Base-by-base conservation (phyloP, 2,888 invertebrate genomes). In the Aricia artaxerxes region DNA sequence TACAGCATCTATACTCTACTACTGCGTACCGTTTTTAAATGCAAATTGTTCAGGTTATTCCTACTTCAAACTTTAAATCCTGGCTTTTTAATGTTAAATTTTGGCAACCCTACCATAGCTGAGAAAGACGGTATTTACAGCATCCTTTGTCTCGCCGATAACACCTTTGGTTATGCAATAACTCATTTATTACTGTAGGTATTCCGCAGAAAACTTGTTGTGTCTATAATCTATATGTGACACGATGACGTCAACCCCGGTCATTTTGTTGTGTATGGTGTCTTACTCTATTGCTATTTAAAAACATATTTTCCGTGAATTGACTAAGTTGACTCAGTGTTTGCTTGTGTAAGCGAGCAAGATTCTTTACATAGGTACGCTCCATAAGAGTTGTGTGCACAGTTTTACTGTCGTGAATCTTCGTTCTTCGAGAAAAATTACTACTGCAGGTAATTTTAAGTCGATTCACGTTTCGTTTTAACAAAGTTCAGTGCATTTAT, bases 311-410 rank as follows among this genome's bases (percentile, higher is more conserved):
- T 82, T 82, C 82, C 86, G 85, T 85, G 83, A 85, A 85, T 89
- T 85, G 85, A 85, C 85, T 86, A 87, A 88, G 84, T 82, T 93
- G 93, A 93, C 86, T 93, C 93, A 93, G 80, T 88, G 87, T 90
- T 88, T 88, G 86, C 86, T 83, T 85, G 85, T 83, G 84, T 83
- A 80, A 79, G 82, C 82, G 81, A 83, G 81, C 82, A 80, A 80
- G 79, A 78, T 76, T 76, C 57, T 76, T 76, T 76, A 57, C 75
- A 49, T 24, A 75, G 49, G 13, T 57, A 57, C 35, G 53, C 75
- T 75, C 49, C 24, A 75, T 75, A 75, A 44, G 76, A 31, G 49
- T 57, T 75, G 76, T 76, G 53, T 53, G 57, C 31, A 31, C 24
- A 76, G 4, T 53, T 57, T 13, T 24, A 16, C 3, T 31, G n/a